Percentiles rank a stretch among this genome's conserved stretches.
phyloP scores from a whole-genome alignment of 1,140 invertebrate genomes.

The Caenorhabditis tropicalis region DNA sequence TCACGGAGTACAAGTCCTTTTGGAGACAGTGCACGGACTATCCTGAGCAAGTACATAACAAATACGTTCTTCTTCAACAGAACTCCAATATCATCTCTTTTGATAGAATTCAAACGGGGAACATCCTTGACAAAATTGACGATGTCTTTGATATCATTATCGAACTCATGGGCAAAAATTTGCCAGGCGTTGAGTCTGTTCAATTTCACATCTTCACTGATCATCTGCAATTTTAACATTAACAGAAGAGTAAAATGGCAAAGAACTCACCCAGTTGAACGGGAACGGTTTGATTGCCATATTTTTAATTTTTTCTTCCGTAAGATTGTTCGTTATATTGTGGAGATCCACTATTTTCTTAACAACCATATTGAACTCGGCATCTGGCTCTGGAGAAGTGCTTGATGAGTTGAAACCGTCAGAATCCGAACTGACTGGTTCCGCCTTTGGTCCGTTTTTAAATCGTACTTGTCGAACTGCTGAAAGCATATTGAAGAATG shows the following conservation, averaged over 20 bases:
- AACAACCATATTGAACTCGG: not conserved
- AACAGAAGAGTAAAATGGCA: not conserved
- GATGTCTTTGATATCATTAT: not conserved
- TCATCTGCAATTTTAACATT: not conserved
- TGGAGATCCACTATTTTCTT: not conserved
- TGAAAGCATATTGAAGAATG: not conserved
- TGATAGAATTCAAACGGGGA: not conserved
- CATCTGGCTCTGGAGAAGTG: not conserved
- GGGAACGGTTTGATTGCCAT: not conserved
- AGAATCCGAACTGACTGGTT: not conserved
- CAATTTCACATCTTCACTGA: not conserved
- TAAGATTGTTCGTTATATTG: not conserved
- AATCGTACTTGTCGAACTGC: not conserved
- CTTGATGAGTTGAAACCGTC: not conserved
- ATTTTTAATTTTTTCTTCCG: not conserved
- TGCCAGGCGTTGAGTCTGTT: conserved; percentile 32
- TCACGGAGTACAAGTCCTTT: not conserved
- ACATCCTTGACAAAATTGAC: conserved; percentile 12
- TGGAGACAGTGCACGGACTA: not conserved
- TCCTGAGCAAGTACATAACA: not conserved
- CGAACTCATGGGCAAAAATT: conserved; percentile 19
- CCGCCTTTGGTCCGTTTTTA: not conserved
- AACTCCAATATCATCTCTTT: not conserved
- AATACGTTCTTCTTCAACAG: conserved; percentile 12
- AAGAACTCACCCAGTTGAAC: not conserved